Evolutionary conservation across 2,113 vertebrate genomes (phyloP).

Genomic region (Megaceryle maxima): DNA sequence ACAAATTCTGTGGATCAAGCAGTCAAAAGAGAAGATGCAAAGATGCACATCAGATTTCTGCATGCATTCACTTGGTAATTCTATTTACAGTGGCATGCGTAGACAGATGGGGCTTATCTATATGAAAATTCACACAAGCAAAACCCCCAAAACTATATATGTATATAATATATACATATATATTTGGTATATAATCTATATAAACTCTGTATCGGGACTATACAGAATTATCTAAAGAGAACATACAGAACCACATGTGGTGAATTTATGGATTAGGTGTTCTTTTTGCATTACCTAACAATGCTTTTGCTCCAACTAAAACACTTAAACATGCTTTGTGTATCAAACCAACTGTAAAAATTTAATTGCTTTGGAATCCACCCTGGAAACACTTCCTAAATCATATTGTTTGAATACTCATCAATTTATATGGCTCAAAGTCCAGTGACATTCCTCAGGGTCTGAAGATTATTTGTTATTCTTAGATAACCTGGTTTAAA

Average conservation of each 20-base stretch:
- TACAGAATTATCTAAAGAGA: neutral
- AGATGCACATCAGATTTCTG: neutral
- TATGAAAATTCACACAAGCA: neutral
- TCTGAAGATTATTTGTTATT: neutral
- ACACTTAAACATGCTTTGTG: fast-evolving
- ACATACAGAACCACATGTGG: neutral
- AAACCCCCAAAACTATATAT: neutral
- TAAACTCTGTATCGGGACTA: neutral
- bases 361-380: neutral
- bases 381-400: neutral
- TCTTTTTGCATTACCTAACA: neutral
- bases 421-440: neutral
- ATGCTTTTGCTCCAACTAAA: neutral
- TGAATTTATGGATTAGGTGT: neutral
- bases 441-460: neutral
- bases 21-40: neutral
- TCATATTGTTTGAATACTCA: neutral
- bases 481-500: neutral
- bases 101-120: neutral
- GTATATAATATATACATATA: no score
- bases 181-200: neutral
- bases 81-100: neutral
- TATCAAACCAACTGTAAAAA: neutral
- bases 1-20: neutral
- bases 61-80: fast-evolving